Evolutionary conservation across 2,797 vertebrate species (phyloP).

Genomic region (Telmatherina bonti): DNA sequence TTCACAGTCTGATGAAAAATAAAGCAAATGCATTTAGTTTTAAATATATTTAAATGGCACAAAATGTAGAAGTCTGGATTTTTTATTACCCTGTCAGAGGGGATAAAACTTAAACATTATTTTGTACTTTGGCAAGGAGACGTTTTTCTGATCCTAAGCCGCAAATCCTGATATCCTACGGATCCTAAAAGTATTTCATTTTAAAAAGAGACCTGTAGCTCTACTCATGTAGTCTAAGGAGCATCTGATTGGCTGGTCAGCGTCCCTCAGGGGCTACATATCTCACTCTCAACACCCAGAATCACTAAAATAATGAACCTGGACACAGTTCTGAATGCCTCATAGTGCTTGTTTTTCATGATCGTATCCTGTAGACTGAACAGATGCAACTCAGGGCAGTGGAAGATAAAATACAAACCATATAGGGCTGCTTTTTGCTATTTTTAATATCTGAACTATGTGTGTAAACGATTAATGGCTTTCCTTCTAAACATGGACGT

Average conservation of each 20-base stretch:
- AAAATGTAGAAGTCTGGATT: constrained; percentile 13
- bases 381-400: neutral
- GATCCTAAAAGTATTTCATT: too few relatives aligned
- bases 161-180: too few relatives aligned
- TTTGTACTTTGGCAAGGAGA: neutral
- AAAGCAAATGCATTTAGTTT: neutral
- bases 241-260: constrained; percentile 70
- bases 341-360: neutral
- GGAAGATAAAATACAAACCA: neutral
- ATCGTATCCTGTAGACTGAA: constrained; percentile 21
- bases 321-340: neutral
- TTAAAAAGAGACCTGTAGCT: neutral
- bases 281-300: neutral
- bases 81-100: neutral
- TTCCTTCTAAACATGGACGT: too few relatives aligned
- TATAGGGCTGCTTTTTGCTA: too few relatives aligned
- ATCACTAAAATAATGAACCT: neutral
- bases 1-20: constrained; percentile 5
- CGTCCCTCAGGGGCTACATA: constrained; percentile 21
- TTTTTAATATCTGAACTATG: too few relatives aligned
- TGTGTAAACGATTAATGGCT: too few relatives aligned
- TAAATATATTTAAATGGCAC: constrained; percentile 42
- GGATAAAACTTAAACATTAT: neutral
- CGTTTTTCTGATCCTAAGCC: too few relatives aligned
- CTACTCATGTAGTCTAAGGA: neutral